Percentiles rank a stretch among this genome's conserved stretches.
Conservation (phyloP, 2,888 invertebrate species). For the Itoplectis maculator region DNA sequence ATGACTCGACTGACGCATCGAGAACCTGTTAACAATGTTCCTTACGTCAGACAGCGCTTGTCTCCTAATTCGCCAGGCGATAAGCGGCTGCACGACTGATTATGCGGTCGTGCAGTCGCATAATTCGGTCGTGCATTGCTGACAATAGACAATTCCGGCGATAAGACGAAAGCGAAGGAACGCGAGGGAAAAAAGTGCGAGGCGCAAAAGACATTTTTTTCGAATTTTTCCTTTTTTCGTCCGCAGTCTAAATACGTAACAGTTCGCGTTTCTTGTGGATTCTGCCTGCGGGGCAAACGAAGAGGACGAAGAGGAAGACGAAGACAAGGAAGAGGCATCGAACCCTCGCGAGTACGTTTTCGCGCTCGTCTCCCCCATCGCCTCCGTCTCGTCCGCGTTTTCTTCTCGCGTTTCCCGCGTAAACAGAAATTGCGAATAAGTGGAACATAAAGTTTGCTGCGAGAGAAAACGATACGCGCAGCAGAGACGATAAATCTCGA, state of each 20-base stretch:
- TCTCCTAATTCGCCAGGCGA: constrained; percentile 17
- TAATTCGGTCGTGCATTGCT: too few species aligned
- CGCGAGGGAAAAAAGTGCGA: too few species aligned
- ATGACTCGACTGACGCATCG: background rate
- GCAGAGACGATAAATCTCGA: constrained; percentile 18
- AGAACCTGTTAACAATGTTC: background rate
- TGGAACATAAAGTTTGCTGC: constrained; percentile 54
- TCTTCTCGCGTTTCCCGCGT: constrained; percentile 11
- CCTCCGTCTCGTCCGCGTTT: background rate
- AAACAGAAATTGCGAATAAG: constrained; percentile 43
- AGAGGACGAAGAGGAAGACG: constrained; percentile 15
- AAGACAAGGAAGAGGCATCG: constrained; percentile 40
- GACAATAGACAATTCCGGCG: constrained; percentile 4
- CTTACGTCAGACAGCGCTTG: constrained; percentile 30
- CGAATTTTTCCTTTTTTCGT: background rate
- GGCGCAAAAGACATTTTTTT: too few species aligned
- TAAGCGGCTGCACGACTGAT: constrained; percentile 13
- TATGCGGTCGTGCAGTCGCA: too few species aligned
- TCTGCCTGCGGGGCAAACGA: background rate
- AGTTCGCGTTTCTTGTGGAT: constrained; percentile 10
- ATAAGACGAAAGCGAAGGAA: constrained; percentile 17
- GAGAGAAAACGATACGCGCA: constrained; percentile 2
- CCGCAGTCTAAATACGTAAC: constrained; percentile 28
- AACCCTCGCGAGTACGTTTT: constrained; percentile 42
- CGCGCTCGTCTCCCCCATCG: constrained; percentile 24